Evolutionary conservation across 2,797 vertebrate genomes (phyloP), one percentile per base, ranked within the genome.

Genomic region (Menidia menidia): DNA sequence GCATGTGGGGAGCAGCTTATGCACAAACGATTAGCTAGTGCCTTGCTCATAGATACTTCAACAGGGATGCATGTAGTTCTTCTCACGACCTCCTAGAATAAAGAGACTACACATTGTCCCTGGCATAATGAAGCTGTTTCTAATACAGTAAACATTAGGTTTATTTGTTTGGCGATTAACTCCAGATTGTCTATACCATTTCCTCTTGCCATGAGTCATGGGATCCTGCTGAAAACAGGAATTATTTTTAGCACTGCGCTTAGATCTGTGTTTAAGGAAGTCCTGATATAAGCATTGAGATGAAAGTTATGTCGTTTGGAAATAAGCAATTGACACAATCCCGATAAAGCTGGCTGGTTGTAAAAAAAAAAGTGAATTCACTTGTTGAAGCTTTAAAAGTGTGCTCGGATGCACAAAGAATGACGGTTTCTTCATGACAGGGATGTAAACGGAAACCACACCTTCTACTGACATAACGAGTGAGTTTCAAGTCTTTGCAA

Each of bases 151-250:
- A 60, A 45, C 15, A 54, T 60, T 45, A 44, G 33, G 39, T 6
- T 43, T 50, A 74, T 73, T 60, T 59, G 58, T 84, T 73, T 60
- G 16, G 66, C 59, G 53, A 71, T 45, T 63, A 70, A 77, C 56
- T 71, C 65, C n/a, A 51, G 72, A 61, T 42, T 14, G 4, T 42
- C 51, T 32, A 32, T 33, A 30, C 58, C 45, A 30, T 45, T 32
- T 51, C 55, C n/a, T 35, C 60, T 33, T 64, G 19, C 60, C 31
- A 35, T 15, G 33, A 55, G 68, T 60, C 51, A 15, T 35, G 25
- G 7, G 47, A 31, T 54, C 60, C 25, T 56, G 4, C n/a, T 51
- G 3, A 56, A 6, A 39, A 10, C 35, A 39, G 35, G 6, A 39
- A 39, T 39, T 39, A 39, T 7, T 39, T 39, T 39, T 52, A 59